phyloP scores from a whole-genome alignment of 2,888 invertebrate species.

The Acanthococcus lagerstroemiae region DNA sequence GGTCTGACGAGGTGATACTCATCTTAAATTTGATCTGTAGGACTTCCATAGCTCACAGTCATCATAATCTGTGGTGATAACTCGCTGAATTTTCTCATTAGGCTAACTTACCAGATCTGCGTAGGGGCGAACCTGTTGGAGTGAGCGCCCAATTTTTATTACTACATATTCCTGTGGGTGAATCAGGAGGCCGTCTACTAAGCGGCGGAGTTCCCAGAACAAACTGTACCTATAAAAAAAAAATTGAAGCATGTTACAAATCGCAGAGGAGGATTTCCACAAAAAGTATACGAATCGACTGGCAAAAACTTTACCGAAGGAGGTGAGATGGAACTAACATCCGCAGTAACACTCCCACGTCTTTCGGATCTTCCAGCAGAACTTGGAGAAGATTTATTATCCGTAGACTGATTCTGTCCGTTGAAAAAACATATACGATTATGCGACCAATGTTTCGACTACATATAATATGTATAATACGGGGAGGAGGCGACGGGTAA shows the following conservation, averaged over 20 bases:
- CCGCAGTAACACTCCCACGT: constrained; percentile 42
- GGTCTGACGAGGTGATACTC: too few species aligned
- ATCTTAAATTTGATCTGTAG: too few species aligned
- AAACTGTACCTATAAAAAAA: constrained; percentile 57
- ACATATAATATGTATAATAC: too few species aligned
- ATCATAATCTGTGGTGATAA: too few species aligned
- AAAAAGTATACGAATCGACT: constrained; percentile 39
- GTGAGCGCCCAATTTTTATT: constrained; percentile 70
- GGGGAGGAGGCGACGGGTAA: too few species aligned
- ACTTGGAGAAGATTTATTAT: background rate
- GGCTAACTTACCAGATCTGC: constrained; percentile 46
- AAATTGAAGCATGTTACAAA: background rate
- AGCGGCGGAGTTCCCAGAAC: constrained; percentile 78
- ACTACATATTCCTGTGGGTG: constrained; percentile 56
- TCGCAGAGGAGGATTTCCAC: background rate
- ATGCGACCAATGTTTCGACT: too few species aligned
- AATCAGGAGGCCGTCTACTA: constrained; percentile 50
- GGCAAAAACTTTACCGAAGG: constrained; percentile 79
- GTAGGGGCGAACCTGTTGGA: constrained; percentile 57
- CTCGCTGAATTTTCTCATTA: background rate
- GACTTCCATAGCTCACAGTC: too few species aligned
- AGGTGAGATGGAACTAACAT: constrained; percentile 85
- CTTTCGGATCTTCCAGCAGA: constrained; percentile 28
- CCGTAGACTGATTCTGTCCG: too few species aligned
- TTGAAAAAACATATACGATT: too few species aligned